A percentile compares a stretch with the other conserved stretches of the same genome.
Evolutionary conservation across 2,888 invertebrate species (phyloP).

Genomic region (Spodoptera littoralis): DNA sequence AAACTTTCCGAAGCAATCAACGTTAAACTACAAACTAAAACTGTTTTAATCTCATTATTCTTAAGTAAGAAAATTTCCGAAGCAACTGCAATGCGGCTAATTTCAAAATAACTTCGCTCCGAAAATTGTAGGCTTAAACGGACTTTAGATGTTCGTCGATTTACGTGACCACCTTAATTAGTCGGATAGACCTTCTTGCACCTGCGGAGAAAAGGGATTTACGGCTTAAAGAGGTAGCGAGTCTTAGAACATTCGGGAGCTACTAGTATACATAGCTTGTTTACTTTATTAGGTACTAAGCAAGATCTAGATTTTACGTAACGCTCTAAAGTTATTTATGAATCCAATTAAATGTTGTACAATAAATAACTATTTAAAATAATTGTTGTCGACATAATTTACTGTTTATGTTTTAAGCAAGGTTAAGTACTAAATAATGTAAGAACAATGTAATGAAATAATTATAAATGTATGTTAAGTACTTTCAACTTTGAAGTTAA

Average conservation of each 20-base stretch:
- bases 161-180: conserved; percentile 80
- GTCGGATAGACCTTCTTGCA: conserved; percentile 76
- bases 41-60: conserved; percentile 32
- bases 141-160: conserved; percentile 69
- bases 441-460: conserved; percentile 6
- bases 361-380: background rate
- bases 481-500: conserved; percentile 17
- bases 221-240: conserved; percentile 66
- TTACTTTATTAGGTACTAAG: conserved; percentile 30
- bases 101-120: conserved; percentile 60
- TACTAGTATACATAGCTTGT: conserved; percentile 35
- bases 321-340: conserved; percentile 9
- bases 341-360: background rate
- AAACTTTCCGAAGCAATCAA: conserved; percentile 35
- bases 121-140: conserved; percentile 73
- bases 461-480: conserved; percentile 8
- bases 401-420: too few species aligned
- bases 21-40: conserved; percentile 35
- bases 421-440: background rate
- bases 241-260: conserved; percentile 54
- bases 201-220: conserved; percentile 76
- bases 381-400: background rate
- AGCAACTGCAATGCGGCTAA: conserved; percentile 66
- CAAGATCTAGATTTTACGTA: conserved; percentile 8
- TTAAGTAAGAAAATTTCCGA: conserved; percentile 36